A percentile compares a stretch with the other conserved stretches of the same genome.
Conservation (phyloP, 2,888 invertebrate species). For the Agrotis puta region DNA sequence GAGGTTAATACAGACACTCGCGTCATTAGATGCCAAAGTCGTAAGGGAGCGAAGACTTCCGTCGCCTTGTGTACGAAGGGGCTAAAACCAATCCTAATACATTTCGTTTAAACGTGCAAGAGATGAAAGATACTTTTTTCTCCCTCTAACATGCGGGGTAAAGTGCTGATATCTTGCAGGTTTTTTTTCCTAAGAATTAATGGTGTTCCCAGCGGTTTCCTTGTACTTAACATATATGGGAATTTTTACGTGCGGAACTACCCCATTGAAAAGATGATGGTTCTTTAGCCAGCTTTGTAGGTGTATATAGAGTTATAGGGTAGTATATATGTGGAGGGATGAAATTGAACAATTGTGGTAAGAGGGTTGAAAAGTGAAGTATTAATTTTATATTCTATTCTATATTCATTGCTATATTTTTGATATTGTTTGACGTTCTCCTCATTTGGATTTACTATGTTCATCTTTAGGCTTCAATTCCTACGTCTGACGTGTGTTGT, state of each 20-base stretch:
- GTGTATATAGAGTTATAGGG: too few species aligned
- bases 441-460: too few species aligned
- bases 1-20: too few species aligned
- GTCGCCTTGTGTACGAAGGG: too few species aligned
- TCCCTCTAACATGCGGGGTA: constrained; percentile 10
- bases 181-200: constrained; percentile 33
- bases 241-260: constrained; percentile 48
- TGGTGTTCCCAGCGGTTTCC: constrained; percentile 49
- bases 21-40: too few species aligned
- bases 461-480: too few species aligned
- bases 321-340: too few species aligned
- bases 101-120: not conserved
- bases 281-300: constrained; percentile 14
- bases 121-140: constrained; percentile 13
- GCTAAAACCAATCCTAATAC: constrained; percentile 5
- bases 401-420: not conserved
- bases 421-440: not conserved
- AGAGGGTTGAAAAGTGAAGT: not conserved
- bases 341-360: not conserved
- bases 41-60: too few species aligned
- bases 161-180: constrained; percentile 35
- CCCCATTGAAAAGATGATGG: constrained; percentile 52
- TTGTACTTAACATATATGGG: constrained; percentile 51
- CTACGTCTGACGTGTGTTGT: too few species aligned
- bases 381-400: not conserved